Base-by-base conservation (phyloP, 2,113 vertebrate species). In the Scartelaos histophorus region DNA sequence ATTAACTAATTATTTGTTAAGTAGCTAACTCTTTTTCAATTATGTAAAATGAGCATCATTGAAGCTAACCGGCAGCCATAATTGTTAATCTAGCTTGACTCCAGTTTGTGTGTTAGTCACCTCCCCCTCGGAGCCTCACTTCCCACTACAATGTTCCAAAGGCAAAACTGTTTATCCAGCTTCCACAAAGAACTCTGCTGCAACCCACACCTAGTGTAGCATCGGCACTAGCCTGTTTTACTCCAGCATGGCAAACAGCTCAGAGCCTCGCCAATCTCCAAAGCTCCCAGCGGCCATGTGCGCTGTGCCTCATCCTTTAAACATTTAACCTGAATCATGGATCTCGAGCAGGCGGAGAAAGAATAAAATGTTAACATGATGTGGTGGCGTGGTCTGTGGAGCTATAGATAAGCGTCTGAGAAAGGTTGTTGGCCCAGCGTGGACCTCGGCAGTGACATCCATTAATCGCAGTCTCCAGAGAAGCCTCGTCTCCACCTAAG, bases 341-440 rank as follows among this genome's bases (percentile, higher is more conserved):
- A 71, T 43, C 49, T 21, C 3, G 62, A n/a, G 34, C 57, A 0
- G 0, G 46, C 13, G 70, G 25, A 82, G 69, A 77, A 75, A 66
- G 49, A 65, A 75, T 46, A 75, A 69, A 79, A 79, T 73, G 85
- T 77, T 74, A 85, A 83, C 82, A 79, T 54, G 65, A 67, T 67
- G 71, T 45, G 65, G 3, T 53, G 15, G 66, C 69, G 3, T 21
- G 35, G 66, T 69, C 71, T 82, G 80, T 13, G 16, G 82, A 62
- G 71, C 71, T 67, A 83, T 82, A 85, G 85, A 85, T 87, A 85
- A 83, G 81, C 9, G 75, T 83, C 71, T 73, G 71, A 7, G 70
- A 56, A 66, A 75, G 82, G 53, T 51, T 78, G 72, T 57, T 19
- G 12, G 78, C 49, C 57, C 81, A 79, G 51, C 75, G 19, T 24